phyloP scores from a whole-genome alignment of 2,797 vertebrate genomes.

The Micropoecilia bifurca region DNA sequence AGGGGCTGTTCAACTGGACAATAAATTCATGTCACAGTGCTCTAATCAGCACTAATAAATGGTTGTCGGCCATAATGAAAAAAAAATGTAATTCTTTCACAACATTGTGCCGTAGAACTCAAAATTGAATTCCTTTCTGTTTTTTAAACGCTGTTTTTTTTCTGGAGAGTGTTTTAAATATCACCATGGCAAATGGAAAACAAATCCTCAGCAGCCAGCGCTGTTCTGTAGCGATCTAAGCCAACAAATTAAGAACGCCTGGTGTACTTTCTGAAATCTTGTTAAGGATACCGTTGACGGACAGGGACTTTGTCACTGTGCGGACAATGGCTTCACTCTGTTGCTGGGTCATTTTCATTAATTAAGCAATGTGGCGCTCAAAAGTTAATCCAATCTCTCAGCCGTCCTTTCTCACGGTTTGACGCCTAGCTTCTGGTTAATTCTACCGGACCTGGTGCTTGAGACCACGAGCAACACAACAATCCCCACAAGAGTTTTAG shows the following conservation, averaged over 20 bases:
- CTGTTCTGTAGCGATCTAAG: slow-evolving; percentile 55
- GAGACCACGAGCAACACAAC: slow-evolving; percentile 64
- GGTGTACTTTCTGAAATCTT: slow-evolving; percentile 78
- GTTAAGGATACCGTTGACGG: slow-evolving; percentile 75
- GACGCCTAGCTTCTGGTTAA: slow-evolving; percentile 66
- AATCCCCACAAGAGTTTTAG: slow-evolving; percentile 40
- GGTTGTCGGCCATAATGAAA: slow-evolving; percentile 41
- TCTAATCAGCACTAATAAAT: slow-evolving; percentile 52
- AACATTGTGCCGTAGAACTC: slow-evolving; percentile 1
- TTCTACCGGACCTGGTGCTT: slow-evolving; percentile 59
- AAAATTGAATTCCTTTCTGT: neutral
- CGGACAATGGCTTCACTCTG: slow-evolving; percentile 74
- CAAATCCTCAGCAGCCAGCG: slow-evolving; percentile 50
- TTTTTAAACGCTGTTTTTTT: slow-evolving; percentile 22
- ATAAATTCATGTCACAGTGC: slow-evolving; percentile 39
- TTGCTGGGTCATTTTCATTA: slow-evolving; percentile 81
- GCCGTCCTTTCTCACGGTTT: slow-evolving; percentile 78
- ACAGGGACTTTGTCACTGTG: slow-evolving; percentile 70
- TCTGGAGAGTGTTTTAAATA: slow-evolving; percentile 48
- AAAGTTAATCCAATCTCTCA: slow-evolving; percentile 79
- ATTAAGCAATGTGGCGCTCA: slow-evolving; percentile 76
- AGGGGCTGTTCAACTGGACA: slow-evolving; percentile 52
- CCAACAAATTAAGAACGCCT: slow-evolving; percentile 78
- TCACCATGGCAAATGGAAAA: slow-evolving; percentile 36
- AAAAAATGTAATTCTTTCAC: slow-evolving; percentile 27